phyloP scores from a whole-genome alignment of 64 coral and sea anemone genomes.

The Porites australiensis region DNA sequence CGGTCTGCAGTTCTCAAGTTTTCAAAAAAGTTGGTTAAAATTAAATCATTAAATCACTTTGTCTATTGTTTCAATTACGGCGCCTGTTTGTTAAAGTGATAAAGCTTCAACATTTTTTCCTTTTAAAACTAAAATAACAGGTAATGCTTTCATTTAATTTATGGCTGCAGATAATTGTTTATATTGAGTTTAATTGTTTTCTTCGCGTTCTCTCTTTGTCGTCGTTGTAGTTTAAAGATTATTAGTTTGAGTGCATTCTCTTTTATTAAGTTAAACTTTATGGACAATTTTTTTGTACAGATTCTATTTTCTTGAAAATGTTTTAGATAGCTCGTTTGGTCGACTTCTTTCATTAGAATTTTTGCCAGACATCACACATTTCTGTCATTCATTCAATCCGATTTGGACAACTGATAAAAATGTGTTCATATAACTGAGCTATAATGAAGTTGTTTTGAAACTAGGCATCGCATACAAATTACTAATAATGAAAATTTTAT shows the following conservation, averaged over 20 bases:
- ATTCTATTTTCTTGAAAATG: background rate
- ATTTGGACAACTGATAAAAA: no score
- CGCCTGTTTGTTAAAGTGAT: no score
- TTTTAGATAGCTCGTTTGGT: background rate
- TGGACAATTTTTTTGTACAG: background rate
- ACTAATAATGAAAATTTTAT: background rate
- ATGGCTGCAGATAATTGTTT: no score
- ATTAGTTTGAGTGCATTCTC: background rate
- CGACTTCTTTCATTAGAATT: background rate
- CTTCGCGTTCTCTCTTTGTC: background rate
- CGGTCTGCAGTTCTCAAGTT: no score
- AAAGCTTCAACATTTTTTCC: no score
- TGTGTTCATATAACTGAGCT: background rate
- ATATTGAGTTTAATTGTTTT: background rate
- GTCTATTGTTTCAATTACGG: no score
- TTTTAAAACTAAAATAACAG: no score
- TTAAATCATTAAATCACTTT: no score
- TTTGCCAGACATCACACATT: background rate
- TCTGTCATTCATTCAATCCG: no score
- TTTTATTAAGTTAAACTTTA: background rate
- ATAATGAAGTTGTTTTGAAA: background rate
- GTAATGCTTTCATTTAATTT: no score
- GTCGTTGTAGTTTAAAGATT: background rate
- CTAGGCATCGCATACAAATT: background rate
- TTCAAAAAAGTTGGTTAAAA: no score